Percentiles rank a stretch among this genome's conserved stretches.
Evolutionary conservation across 2,113 vertebrate species (phyloP).

Genomic region (Chaetura pelagica): DNA sequence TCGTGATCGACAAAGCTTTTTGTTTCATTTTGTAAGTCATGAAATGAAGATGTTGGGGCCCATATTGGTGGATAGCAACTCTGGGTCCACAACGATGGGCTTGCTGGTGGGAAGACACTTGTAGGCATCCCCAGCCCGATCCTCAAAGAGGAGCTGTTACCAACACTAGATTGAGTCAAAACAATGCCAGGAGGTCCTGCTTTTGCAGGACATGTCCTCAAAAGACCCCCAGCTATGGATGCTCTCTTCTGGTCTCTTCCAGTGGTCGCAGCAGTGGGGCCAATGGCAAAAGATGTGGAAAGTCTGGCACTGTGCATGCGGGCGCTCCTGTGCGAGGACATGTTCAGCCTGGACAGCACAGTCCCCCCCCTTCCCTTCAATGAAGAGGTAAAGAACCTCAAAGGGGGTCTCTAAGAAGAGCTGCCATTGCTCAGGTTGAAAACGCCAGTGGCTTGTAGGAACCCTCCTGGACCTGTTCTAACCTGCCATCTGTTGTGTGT

Average conservation of each 20-base stretch:
- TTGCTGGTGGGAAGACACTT: neutral
- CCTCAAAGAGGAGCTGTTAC: neutral
- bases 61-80: neutral
- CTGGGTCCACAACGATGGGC: neutral
- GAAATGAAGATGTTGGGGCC: accelerated
- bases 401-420: neutral
- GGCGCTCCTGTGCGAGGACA: constrained; percentile 86
- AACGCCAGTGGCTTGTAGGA: accelerated
- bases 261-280: constrained; percentile 76
- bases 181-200: neutral
- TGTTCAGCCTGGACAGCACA: constrained; percentile 90
- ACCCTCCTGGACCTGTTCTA: neutral
- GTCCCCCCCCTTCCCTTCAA: constrained; percentile 90
- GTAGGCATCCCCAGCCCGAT: neutral
- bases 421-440: neutral
- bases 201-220: neutral
- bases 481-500: accelerated
- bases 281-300: constrained; percentile 88
- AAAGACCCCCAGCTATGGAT: neutral
- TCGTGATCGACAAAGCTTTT: neutral
- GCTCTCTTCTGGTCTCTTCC: neutral
- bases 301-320: constrained; percentile 87
- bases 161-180: neutral
- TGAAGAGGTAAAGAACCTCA: constrained; percentile 74
- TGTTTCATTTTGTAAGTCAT: neutral